Base-by-base conservation (phyloP, 2,113 vertebrate species). In the Myrmecobius fasciatus region DNA sequence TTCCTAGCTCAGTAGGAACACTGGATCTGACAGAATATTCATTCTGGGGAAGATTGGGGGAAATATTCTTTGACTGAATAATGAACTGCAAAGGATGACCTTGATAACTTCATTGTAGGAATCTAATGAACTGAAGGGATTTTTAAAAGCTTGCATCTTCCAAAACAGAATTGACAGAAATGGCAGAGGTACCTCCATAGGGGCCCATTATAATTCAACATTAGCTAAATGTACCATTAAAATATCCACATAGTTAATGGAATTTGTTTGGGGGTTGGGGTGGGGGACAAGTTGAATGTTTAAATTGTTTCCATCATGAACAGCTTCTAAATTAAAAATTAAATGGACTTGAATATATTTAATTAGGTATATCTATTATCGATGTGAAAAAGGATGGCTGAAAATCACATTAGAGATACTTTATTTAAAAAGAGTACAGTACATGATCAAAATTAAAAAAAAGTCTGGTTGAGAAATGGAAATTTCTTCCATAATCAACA, bases 311-410 rank as follows among this genome's bases (percentile, higher is more conserved):
- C 91, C 67, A 95, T 97, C 91, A 91, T 91, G 94, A 97, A 94
- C 95, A 95, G 95, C 92, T 97, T 96, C 92, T 95, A 95, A 97
- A 96, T 97, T 98, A 97, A 97, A 98, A 97, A 97, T 97, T 98
- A 97, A 97, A 97, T 97, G 96, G 96, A 97, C 94, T 97, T 97
- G 97, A 93, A 97, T 97, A 92, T 96, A 93, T 97, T 96, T 97
- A 97, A 97, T 98, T 96, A 95, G 94, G 93, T 94, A 92, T 93
- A 94, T 96, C 91, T 97, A 46, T 97, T 97, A 97, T 24, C 53
- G 22, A 96, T 96, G 91, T 94, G 53, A 52, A 95, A 95, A 83
- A 93, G 95, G 95, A 96, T 95, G 96, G 96, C 90, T 92, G 75
- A 95, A 96, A 95, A 93, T 95, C 91, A 95, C 93, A 95, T 97